Base-by-base conservation (phyloP, 2,113 vertebrate genomes). In the Actenoides lindsayi region DNA sequence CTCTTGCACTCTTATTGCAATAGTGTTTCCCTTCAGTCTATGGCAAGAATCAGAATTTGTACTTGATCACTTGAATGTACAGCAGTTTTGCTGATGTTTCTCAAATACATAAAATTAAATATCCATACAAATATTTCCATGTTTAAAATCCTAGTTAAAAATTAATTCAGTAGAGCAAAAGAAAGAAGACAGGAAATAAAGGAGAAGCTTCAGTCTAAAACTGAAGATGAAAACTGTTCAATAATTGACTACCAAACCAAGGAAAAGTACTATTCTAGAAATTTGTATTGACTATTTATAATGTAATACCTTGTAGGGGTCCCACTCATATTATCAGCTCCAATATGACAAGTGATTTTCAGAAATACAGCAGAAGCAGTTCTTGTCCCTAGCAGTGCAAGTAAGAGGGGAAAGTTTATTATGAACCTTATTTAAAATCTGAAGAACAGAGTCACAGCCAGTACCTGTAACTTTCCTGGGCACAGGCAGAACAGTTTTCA, bases 1-100 rank as follows among this genome's bases (percentile, higher is more conserved):
- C 37, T 69, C 42, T 79, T 81, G 30, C 33, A 82, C 9, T 31
- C n/a, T 64, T 68, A 33, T 15, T 53, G 28, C 13, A 65, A 25
- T 63, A 39, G 9, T 54, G 24, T 28, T 76, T 90, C 12, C 16
- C 33, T 82, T 79, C 39, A 73, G 30, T 23, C 28, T 69, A 1
- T 62, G 24, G 44, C 9, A 62, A 69, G 75, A 73, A 76, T 25
- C 6, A 41, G 44, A 85, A 82, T 6, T 7, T 62, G 11, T 53
- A 74, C 14, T 37, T 76, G n/a, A 17, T 62, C 16, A 41, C 11
- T 59, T 0, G 0, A 79, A 50, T 28, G 18, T 30, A 53, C 7
- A 25, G 8, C 37, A n/a, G 12, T 41, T 65, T 54, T 60, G 24
- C 13, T 37, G 8, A 20, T 62, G n/a, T 59, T 54, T 76, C 21